Evolutionary conservation across 2,888 invertebrate species (phyloP), one percentile per base, ranked within the genome.

Genomic region (Physocephala rufipes): DNA sequence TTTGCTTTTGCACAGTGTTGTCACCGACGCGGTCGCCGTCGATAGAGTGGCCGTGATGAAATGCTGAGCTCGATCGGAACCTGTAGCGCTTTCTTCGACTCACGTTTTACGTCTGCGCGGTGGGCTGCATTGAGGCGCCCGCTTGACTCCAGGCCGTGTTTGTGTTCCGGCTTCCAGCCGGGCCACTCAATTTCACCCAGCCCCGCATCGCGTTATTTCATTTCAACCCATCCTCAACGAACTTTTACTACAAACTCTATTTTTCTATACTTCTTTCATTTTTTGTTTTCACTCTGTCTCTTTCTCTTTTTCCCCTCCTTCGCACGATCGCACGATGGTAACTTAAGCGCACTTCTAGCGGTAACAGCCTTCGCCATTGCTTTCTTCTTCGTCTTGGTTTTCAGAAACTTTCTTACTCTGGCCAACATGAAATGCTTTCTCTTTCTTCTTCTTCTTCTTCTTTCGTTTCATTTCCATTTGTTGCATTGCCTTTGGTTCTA

Each of bases 51-150:
- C 49, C 65, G 70, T 69, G 49, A 47, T 55, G 58, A 70, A 62
- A 66, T 70, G 67, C 67, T 71, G 71, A 72, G 70, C 70, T 73
- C 43, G 16, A 77, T 80, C 73, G 76, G 58, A 53, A 79, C 79
- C 80, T 49, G 82, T 82, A 81, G 78, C 83, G 83, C 82, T 80
- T 80, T 79, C 81, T 79, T 82, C 81, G 83, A 81, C 82, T 79
- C 79, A 80, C 83, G 77, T 79, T 79, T 77, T 79, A 82, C 84
- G 84, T 83, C 83, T 83, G 84, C 82, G 79, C 81, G 79, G 81
- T 82, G 81, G 80, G 81, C 81, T 76, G 77, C 79, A 79, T 79
- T 79, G 82, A 79, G 81, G 82, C 79, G 79, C 78, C 76, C 82
- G 83, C 83, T 82, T 83, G 82, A 36, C 36, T 82, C 82, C 82